phyloP scores from a whole-genome alignment of 2,113 vertebrate species.

The Chaetorhynchus papuensis region DNA sequence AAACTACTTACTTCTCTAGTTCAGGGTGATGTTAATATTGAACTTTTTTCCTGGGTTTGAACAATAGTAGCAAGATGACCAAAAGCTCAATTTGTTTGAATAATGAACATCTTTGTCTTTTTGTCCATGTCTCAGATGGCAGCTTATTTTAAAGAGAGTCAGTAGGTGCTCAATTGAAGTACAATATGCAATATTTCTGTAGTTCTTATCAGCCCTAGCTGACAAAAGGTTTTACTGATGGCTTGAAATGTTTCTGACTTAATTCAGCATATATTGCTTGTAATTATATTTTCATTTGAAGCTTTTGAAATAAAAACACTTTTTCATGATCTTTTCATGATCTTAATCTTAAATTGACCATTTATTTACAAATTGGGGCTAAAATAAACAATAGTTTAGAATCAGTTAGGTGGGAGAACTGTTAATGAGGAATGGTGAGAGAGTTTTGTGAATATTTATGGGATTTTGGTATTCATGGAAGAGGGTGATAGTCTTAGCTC shows the following conservation, averaged over 20 bases:
- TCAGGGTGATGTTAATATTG: not conserved
- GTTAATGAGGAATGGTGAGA: not conserved
- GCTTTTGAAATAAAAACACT: not conserved
- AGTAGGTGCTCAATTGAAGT: not conserved
- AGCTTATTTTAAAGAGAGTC: not conserved
- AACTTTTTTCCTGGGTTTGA: not conserved
- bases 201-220: not conserved
- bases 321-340: not conserved
- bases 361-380: not conserved
- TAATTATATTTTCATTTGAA: not conserved
- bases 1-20: not conserved
- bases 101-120: not conserved
- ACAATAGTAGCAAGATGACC: not conserved
- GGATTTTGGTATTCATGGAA: not conserved
- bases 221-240: not conserved
- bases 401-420: not conserved
- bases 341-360: not conserved
- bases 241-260: not conserved
- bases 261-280: not conserved
- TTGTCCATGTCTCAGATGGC: not conserved
- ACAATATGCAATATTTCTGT: not conserved
- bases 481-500: not conserved
- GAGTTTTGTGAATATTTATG: not conserved
- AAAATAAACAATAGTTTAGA: not conserved
- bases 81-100: not conserved